Conservation (phyloP, 2,888 invertebrate species). For the Cerceris rybyensis region DNA sequence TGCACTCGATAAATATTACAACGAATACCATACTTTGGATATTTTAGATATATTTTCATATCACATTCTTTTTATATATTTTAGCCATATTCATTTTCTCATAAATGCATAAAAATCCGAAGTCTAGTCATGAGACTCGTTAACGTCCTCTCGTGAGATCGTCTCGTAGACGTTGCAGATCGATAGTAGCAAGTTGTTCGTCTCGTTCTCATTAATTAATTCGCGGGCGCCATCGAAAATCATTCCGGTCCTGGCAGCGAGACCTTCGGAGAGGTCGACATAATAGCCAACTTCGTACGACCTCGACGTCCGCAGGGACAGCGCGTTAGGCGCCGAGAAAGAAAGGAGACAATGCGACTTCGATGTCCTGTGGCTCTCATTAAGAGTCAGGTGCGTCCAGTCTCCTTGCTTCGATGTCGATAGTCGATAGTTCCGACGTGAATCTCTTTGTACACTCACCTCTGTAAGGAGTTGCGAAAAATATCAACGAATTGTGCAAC, state of each 20-base stretch:
- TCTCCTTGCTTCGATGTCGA: conserved; percentile 7
- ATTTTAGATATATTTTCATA: no score
- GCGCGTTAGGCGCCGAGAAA: conserved; percentile 4
- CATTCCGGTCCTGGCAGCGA: background rate
- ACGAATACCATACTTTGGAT: no score
- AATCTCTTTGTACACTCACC: background rate
- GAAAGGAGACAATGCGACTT: background rate
- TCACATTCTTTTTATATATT: no score
- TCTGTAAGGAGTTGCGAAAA: no score
- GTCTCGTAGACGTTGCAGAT: no score
- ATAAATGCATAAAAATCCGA: no score
- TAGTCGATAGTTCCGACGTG: background rate
- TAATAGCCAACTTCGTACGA: background rate
- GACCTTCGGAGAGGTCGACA: conserved; percentile 7
- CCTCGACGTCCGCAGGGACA: conserved; percentile 1
- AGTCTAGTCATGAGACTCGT: no score
- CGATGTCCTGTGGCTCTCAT: conserved; percentile 26
- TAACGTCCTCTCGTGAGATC: no score
- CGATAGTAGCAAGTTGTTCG: background rate
- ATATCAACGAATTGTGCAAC: no score
- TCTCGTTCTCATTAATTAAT: background rate
- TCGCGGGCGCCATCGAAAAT: background rate
- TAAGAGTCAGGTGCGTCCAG: conserved; percentile 32
- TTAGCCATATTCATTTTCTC: no score
- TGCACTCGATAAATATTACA: no score